Evolutionary conservation across 2,888 invertebrate genomes (phyloP).

Genomic region (Xylota sylvarum): DNA sequence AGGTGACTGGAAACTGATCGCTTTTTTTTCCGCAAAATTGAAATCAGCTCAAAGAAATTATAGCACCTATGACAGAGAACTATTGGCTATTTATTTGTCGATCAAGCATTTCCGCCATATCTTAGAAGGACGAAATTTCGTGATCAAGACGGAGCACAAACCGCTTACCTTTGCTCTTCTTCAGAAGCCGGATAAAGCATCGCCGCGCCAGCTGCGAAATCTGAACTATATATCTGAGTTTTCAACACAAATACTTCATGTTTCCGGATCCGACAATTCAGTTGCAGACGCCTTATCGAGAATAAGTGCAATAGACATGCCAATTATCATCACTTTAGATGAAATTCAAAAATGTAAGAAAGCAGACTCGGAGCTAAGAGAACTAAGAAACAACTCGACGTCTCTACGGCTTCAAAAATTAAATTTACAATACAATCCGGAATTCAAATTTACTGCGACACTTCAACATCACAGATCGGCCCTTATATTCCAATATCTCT

Average conservation of each 20-base stretch:
- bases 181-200: conserved; percentile 78
- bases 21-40: conserved; percentile 82
- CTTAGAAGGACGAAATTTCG: too few relatives aligned
- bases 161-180: conserved; percentile 78
- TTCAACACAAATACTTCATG: conserved; percentile 41
- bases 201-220: conserved; percentile 81
- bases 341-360: neutral
- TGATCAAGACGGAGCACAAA: too few relatives aligned
- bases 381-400: neutral
- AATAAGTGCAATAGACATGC: conserved; percentile 29
- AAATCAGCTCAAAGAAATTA: too few relatives aligned
- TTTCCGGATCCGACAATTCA: too few relatives aligned
- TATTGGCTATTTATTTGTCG: conserved; percentile 82
- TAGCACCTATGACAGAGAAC: conserved; percentile 81
- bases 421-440: too few relatives aligned
- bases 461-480: conserved; percentile 8
- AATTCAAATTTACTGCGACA: conserved; percentile 2
- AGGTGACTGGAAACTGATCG: conserved; percentile 81
- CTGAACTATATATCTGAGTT: conserved; percentile 78
- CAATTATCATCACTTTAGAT: neutral
- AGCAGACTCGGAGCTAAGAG: conserved; percentile 20
- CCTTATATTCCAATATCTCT: conserved; percentile 14
- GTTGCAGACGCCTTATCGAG: conserved; percentile 78
- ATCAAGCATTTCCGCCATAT: conserved; percentile 78
- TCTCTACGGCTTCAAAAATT: too few relatives aligned